Evolutionary conservation across 2,888 invertebrate species (phyloP).

Genomic region (Sesia apiformis): DNA sequence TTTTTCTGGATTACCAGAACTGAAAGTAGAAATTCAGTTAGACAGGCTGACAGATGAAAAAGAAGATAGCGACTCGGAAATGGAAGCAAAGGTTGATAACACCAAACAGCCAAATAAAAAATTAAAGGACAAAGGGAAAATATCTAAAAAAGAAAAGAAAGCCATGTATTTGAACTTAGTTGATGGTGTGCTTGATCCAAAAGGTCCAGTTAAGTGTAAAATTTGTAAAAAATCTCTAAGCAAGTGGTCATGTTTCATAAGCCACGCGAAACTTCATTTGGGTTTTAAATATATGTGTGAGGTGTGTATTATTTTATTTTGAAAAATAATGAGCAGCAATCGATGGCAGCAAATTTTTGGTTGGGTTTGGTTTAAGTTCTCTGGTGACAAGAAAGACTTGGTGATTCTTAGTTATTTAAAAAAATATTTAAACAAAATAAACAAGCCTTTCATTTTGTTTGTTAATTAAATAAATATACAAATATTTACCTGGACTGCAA

Average conservation of each 20-base stretch:
- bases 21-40: background rate
- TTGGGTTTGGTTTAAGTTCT: no score
- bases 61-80: no score
- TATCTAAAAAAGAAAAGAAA: background rate
- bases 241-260: slow-evolving; percentile 25
- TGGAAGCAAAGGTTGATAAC: background rate
- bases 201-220: slow-evolving; percentile 22
- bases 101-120: background rate
- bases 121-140: background rate
- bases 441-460: no score
- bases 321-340: no score
- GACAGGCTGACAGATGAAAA: background rate
- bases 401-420: no score
- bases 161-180: slow-evolving; percentile 18
- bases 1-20: background rate
- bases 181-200: slow-evolving; percentile 17
- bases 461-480: no score
- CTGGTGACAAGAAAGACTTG: no score
- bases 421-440: no score
- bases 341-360: no score
- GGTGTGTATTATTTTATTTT: slow-evolving; percentile 10
- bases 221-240: slow-evolving; percentile 21
- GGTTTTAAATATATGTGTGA: slow-evolving; percentile 29
- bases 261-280: slow-evolving; percentile 25
- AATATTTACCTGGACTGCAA: no score